Evolutionary conservation across 2,797 vertebrate species (phyloP), one percentile per base, ranked within the genome.

Genomic region (Rhadinocentrus ornatus): DNA sequence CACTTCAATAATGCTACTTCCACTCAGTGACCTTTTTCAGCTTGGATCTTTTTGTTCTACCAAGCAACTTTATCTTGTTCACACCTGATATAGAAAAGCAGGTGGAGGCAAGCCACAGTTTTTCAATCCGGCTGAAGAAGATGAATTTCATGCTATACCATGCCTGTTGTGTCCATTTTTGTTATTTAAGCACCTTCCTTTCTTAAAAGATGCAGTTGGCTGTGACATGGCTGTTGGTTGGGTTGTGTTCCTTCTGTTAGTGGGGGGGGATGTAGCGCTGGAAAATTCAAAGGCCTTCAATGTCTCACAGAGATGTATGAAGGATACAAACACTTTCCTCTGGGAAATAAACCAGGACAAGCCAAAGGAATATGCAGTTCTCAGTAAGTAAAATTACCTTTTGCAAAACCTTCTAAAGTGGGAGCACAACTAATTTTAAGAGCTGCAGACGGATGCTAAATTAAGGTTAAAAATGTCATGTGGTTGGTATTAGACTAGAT

Each of bases 281-380:
- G 83, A 80, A 56, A 70, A 39, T 7, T 63, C 20, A 0, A 62
- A 67, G 50, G 35, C 66, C 63, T 75, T 81, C 58, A 93, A 91
- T 48, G 69, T 94, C 65, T 93, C 94, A 37, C 71, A 83, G 29
- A 92, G 80, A 83, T 96, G 96, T 80, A 61, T 81, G 61, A 85
- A 89, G 79, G 96, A 96, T 41, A 93, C 91, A 26, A 46, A 77
- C 3, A 74, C 81, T 31, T 96, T 96, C 75, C 93, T 96, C 62
- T 73, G 71, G 53, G 96, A 97, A 66, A 83, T 97, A 18, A 92
- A 93, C 69, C 93, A 91, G 53, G 85, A 86, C 66, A 81, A 75
- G 4, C 95, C 96, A 31, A 88, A 93, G 72, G 83, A 92, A 64
- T 96, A 96, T 12, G 94, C 95, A 16, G 87, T 94, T 52, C 84